Base-by-base conservation (phyloP, 1,140 invertebrate genomes). In the Zaprionus davidi region DNA sequence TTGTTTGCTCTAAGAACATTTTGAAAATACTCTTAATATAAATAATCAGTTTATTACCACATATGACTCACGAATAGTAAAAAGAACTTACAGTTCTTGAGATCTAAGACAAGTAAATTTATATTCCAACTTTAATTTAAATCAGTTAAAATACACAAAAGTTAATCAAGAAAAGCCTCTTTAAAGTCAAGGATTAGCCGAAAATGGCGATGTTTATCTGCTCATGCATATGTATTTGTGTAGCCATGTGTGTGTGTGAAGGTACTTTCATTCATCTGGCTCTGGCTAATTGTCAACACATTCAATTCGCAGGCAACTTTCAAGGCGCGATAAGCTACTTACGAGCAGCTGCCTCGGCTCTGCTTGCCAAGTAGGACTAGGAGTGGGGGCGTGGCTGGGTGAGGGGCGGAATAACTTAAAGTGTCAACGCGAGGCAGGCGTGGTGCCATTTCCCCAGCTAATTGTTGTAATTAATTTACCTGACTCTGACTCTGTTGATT, bases 401-500 rank as follows among this genome's bases (percentile, higher is more conserved):
- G 41, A 34, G 49, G 24, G 49, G 15, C 20, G 46, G 22, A 34
- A 36, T 15, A 31, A 71, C 53, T 46, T 65, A 46, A 28, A 65
- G 51, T 66, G 64, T 66, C 44, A 56, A 57, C 60, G 53, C 28
- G 22, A 34, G 2, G 34, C 11, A 46, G 51, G 36, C 22, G 56
- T 34, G 51, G 24, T 38, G 28, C 38, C 51, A 38, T 17, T 56
- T 62, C 46, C 31, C 41, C 56, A 76, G 64, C 58, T 81, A 78
- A 87, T 75, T 88, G 85, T 59, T 70, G 58, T 84, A 84, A 88
- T 88, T 90, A 88, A 88, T 88, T 88, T 76, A 55, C 41, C 66
- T 66, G 51, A 78, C 84, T 78, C n/a, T 88, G 78, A 83, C 81
- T 78, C 75, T 68, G 76, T 69, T 70, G 79, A 71, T 71, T 79